Evolutionary conservation across 2,888 invertebrate genomes (phyloP), one percentile per base, ranked within the genome.

Genomic region (Tenthredo amoena): DNA sequence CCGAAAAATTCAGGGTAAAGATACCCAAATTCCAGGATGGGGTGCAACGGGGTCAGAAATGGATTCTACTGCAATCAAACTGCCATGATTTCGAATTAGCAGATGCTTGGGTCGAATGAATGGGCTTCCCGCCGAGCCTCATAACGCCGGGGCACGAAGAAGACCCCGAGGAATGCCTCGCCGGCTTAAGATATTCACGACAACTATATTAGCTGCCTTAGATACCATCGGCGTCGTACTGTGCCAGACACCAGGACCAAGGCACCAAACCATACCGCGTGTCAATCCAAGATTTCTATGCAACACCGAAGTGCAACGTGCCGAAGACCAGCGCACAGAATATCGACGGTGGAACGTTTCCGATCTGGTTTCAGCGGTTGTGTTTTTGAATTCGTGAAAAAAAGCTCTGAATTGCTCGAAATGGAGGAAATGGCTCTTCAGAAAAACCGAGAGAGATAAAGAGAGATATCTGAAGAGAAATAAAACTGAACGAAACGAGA

Each of bases 1-100:
- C 6, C 1, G 18, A 50, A 50, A 50, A 18, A 50, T n/a, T 7
- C 7, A 15, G n/a, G 55, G n/a, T 72, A 5, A 43, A 50, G 47
- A 76, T 15, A 12, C 15, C 15, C 12, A 21, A 50, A 76, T 76
- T 76, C 47, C 47, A 21, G 76, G 47, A 76, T 47, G 50, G 9
- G n/a, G 40, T n/a, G 43, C 4, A 15, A 47, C 71, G 71, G 76
- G 77, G 34, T 55, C 15, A 26, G 47, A 21, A 50, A 50, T 50
- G 58, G 62, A 62, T 62, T 68, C 34, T 68, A 12, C 88, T 89
- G 91, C 91, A 93, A 93, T 93, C 93, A 93, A 93, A 93, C 91
- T 91, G 91, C 91, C 93, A 93, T 93, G 93, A 93, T 92, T 93
- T 91, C 92, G 93, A 93, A 93, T 93, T 93, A 93, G 93, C 93